phyloP scores from a whole-genome alignment of 2,888 invertebrate species.

The Germaria angustata region DNA sequence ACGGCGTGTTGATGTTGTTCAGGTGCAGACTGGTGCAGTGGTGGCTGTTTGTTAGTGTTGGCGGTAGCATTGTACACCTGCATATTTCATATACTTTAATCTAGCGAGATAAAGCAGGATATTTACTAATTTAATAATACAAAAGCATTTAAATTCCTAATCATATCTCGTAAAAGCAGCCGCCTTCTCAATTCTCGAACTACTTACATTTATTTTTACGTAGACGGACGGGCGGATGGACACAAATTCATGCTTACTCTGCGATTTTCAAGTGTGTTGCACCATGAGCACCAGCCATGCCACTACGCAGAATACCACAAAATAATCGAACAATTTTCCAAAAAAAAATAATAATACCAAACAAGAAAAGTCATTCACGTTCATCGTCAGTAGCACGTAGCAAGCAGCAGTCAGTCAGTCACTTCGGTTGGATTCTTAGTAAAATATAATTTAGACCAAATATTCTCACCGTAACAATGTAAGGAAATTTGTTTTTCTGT shows the following conservation, averaged over 20 bases:
- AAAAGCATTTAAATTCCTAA: constrained; percentile 80
- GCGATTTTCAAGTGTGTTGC: constrained; percentile 72
- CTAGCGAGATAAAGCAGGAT: constrained; percentile 70
- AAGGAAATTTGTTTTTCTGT: neutral
- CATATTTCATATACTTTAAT: constrained; percentile 54
- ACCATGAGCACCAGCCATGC: constrained; percentile 30
- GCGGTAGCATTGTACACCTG: constrained; percentile 64
- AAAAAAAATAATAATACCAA: neutral
- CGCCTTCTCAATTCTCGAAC: constrained; percentile 68
- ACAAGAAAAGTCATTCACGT: constrained; percentile 5
- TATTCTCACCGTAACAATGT: constrained; percentile 65
- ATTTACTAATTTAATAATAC: constrained; percentile 80
- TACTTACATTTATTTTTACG: constrained; percentile 46
- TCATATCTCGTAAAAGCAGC: constrained; percentile 76
- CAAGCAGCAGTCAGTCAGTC: constrained; percentile 38
- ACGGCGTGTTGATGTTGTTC: constrained; percentile 34
- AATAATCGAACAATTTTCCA: neutral
- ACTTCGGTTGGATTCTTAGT: constrained; percentile 38
- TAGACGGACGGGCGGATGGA: neutral
- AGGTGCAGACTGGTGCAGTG: constrained; percentile 29
- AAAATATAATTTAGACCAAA: constrained; percentile 62
- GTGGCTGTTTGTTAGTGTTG: constrained; percentile 33
- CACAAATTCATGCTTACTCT: constrained; percentile 53
- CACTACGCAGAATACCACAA: constrained; percentile 2
- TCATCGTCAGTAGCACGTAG: neutral